Evolutionary conservation across 2,113 vertebrate species (phyloP).

Genomic region (Paradoxurus hermaphroditus): DNA sequence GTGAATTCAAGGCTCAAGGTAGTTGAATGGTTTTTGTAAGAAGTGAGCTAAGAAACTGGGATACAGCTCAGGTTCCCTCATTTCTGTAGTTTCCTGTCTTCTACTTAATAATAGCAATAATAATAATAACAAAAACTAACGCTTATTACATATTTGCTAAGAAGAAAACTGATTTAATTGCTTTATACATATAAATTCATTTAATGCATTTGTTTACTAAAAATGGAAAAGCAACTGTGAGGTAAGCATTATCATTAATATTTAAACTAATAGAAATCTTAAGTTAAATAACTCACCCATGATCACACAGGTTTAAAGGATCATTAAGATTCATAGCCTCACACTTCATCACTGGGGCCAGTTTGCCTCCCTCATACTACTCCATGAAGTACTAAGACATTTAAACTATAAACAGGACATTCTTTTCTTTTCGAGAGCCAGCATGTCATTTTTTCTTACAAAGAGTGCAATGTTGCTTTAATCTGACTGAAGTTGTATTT

Average conservation of each 20-base stretch:
- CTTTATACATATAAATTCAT: not conserved
- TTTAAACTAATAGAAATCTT: not conserved
- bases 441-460: not conserved
- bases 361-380: not conserved
- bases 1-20: not conserved
- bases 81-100: not conserved
- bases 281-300: not conserved
- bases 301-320: not conserved
- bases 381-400: not conserved
- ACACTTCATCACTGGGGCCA: not conserved
- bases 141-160: not conserved
- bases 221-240: not conserved
- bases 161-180: not conserved
- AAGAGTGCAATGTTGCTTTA: conserved; percentile 7
- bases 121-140: not conserved
- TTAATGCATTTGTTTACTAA: not conserved
- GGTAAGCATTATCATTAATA: not conserved
- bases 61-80: not conserved
- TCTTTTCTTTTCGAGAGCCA: not conserved
- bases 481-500: conserved; percentile 68
- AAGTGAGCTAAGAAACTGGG: not conserved
- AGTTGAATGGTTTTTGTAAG: not conserved
- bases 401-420: not conserved
- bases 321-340: not conserved
- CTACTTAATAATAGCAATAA: not conserved